Conservation (phyloP, 2,888 invertebrate species). For the Holacanthella duospinosa region DNA sequence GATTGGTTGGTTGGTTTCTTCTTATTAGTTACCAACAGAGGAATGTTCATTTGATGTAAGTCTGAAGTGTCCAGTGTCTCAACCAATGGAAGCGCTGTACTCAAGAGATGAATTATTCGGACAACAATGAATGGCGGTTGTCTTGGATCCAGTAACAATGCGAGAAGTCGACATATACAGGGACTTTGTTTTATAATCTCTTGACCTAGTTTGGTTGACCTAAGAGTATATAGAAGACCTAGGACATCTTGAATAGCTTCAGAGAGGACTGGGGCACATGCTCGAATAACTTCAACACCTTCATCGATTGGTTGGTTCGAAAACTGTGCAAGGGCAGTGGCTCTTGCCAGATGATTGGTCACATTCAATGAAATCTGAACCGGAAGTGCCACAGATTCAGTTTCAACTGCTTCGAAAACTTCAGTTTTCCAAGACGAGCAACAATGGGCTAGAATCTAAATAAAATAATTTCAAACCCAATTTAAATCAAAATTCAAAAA, state of each 20-base stretch:
- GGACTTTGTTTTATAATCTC: slow-evolving; percentile 22
- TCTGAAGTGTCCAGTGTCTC: slow-evolving; percentile 17
- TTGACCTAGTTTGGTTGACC: slow-evolving; percentile 16
- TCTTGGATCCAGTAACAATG: slow-evolving; percentile 20
- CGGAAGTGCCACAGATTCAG: slow-evolving; percentile 34
- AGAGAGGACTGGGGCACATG: slow-evolving; percentile 24
- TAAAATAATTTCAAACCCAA: too few relatives aligned
- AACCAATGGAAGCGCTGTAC: slow-evolving; percentile 20
- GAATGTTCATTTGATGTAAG: slow-evolving; percentile 14
- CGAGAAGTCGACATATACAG: slow-evolving; percentile 19
- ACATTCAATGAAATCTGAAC: slow-evolving; percentile 42
- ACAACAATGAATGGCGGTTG: slow-evolving; percentile 20
- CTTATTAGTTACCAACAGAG: neutral
- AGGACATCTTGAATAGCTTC: slow-evolving; percentile 43
- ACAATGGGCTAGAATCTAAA: slow-evolving; percentile 40
- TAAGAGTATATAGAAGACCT: slow-evolving; percentile 27
- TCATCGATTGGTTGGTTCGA: neutral
- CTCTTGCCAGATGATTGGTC: slow-evolving; percentile 42
- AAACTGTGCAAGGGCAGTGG: slow-evolving; percentile 38
- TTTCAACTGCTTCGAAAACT: slow-evolving; percentile 40
- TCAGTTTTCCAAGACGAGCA: slow-evolving; percentile 41
- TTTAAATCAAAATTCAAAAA: too few relatives aligned
- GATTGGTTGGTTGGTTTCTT: neutral
- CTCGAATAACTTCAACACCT: neutral
- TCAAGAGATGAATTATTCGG: slow-evolving; percentile 17